These are phyloP conservation scores for Montifringilla adamsi DNA, from an alignment of 2,113 vertebrate genomes.

Conservation along the genomic window DNA sequence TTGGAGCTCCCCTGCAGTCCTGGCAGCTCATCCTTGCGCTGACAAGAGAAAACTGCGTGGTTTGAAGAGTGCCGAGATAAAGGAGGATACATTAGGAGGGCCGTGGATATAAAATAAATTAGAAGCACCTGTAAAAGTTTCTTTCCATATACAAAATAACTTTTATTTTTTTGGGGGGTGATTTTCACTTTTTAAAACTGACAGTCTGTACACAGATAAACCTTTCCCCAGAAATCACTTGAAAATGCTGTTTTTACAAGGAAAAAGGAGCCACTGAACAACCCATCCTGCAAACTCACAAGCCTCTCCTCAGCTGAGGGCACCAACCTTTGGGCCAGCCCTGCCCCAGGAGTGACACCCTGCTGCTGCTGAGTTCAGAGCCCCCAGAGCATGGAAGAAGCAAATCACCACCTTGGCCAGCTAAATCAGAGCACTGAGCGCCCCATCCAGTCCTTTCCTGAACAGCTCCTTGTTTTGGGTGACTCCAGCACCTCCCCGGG, in stretches of 20 bases:
- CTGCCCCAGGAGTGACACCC: not conserved
- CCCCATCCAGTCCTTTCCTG: too few species aligned
- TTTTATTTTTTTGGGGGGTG: slow-evolving; percentile 63
- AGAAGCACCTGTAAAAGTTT: slow-evolving; percentile 80
- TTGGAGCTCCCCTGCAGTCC: not conserved
- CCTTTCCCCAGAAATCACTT: slow-evolving; percentile 70
- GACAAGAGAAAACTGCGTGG: not conserved
- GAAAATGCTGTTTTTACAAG: slow-evolving; percentile 56
- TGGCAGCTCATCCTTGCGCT: not conserved
- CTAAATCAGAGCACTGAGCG: not conserved
- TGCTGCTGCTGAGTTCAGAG: too few species aligned
- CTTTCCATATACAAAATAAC: slow-evolving; percentile 88
- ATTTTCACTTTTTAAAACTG: not conserved
- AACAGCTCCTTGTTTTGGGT: not conserved
- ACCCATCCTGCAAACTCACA: not conserved
- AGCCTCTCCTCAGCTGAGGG: not conserved
- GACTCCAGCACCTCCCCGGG: not conserved
- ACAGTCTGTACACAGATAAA: slow-evolving; percentile 83
- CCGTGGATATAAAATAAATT: slow-evolving; percentile 87
- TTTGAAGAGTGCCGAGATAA: not conserved
- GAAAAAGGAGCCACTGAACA: not conserved
- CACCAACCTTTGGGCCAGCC: not conserved
- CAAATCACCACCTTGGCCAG: fast-evolving
- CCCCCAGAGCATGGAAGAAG: not conserved
- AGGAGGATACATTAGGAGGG: slow-evolving; percentile 45